A percentile compares a stretch with the other conserved stretches of the same genome.
Evolutionary conservation across 2,888 invertebrate genomes (phyloP).

Genomic region (Trichopria drosophilae): DNA sequence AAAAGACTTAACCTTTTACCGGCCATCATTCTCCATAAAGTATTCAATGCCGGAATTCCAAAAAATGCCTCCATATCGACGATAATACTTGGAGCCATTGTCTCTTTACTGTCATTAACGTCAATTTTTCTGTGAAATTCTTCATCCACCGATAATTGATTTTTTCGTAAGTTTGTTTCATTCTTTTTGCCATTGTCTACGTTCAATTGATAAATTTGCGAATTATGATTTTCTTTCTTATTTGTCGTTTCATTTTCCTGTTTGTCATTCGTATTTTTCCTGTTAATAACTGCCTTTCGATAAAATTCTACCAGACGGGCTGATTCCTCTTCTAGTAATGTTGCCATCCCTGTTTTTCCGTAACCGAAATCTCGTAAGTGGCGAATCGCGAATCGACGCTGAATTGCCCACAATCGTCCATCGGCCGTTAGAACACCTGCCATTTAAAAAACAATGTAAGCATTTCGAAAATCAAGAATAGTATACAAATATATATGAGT

Average conservation of each 20-base stretch:
- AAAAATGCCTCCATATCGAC: constrained; percentile 75
- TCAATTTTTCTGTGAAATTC: constrained; percentile 51
- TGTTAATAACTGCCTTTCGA: constrained; percentile 32
- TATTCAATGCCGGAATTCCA: constrained; percentile 76
- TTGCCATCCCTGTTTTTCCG: constrained; percentile 75
- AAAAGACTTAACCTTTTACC: constrained; percentile 59
- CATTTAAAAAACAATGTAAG: constrained; percentile 1
- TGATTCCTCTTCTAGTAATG: constrained; percentile 73
- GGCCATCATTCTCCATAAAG: constrained; percentile 83
- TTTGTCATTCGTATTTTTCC: constrained; percentile 3
- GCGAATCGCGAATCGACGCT: constrained; percentile 74
- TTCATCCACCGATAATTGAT: constrained; percentile 37
- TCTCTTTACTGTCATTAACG: constrained; percentile 43
- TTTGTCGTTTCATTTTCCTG: background rate
- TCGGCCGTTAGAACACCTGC: constrained; percentile 73
- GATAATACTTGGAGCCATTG: constrained; percentile 54
- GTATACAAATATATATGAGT: background rate
- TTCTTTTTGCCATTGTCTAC: constrained; percentile 19
- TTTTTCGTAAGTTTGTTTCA: constrained; percentile 14
- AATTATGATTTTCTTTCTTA: constrained; percentile 31
- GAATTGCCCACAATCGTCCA: constrained; percentile 73
- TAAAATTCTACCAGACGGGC: constrained; percentile 66
- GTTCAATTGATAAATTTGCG: constrained; percentile 46
- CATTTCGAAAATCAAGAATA: background rate
- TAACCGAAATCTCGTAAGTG: constrained; percentile 83